phyloP scores from a whole-genome alignment of 2,113 vertebrate species.

The Eclectus roratus region DNA sequence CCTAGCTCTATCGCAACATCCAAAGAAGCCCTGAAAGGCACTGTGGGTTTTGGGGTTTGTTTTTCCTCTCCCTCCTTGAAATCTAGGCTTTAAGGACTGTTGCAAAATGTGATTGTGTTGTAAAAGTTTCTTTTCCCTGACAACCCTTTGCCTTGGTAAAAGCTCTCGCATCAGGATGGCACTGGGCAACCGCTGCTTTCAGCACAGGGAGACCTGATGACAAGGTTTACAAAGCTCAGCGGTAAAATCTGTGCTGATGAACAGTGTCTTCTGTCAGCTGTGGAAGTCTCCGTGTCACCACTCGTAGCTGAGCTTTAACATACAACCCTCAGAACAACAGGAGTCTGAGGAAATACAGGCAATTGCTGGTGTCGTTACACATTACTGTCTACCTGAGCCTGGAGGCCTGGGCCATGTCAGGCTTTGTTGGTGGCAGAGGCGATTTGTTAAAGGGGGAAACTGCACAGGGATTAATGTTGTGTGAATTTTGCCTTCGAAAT shows the following conservation, averaged over 20 bases:
- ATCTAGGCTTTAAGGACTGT: not conserved
- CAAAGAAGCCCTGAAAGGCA: not conserved
- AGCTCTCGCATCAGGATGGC: not conserved
- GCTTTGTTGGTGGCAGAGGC: not conserved
- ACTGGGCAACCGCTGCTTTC: accelerated
- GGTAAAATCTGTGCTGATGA: not conserved
- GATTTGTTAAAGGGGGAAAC: not conserved
- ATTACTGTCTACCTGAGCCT: not conserved
- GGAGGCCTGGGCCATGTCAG: not conserved
- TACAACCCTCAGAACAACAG: not conserved
- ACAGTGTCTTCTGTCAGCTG: not conserved
- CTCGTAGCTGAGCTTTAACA: not conserved
- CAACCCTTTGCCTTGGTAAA: not conserved
- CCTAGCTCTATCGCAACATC: not conserved
- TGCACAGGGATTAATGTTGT: not conserved
- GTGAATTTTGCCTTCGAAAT: not conserved
- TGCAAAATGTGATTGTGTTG: not conserved
- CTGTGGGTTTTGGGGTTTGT: accelerated
- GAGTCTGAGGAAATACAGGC: not conserved
- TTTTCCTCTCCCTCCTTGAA: not conserved
- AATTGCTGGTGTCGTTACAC: not conserved
- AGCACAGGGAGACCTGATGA: not conserved
- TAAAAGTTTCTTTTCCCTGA: not conserved
- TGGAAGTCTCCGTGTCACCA: not conserved
- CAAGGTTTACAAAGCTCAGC: not conserved